Conservation (phyloP, 1,140 invertebrate genomes). For the Neomicropteryx cornuta region DNA sequence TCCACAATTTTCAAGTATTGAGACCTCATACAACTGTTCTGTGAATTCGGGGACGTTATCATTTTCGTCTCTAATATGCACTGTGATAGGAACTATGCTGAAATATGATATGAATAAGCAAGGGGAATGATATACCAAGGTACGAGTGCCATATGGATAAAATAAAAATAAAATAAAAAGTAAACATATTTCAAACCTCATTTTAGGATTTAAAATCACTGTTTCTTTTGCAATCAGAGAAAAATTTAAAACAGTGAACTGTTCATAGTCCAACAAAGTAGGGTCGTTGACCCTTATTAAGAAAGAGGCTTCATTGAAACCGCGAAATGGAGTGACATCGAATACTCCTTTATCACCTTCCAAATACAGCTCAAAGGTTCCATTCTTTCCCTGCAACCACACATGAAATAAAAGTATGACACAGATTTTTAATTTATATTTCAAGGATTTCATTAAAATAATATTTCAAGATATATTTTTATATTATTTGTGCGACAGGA, state of each 20-base stretch:
- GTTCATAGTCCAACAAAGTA: constrained; percentile 76
- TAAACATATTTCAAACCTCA: constrained; percentile 28
- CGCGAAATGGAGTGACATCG: constrained; percentile 77
- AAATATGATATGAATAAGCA: constrained; percentile 15
- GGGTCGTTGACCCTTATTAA: constrained; percentile 82
- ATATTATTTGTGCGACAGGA: neutral
- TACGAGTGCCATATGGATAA: neutral
- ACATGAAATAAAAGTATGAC: constrained; percentile 5
- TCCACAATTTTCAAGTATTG: constrained; percentile 71
- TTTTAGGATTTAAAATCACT: constrained; percentile 58
- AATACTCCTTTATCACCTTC: constrained; percentile 75
- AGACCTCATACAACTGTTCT: constrained; percentile 64
- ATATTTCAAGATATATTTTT: constrained; percentile 1
- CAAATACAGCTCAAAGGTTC: constrained; percentile 76
- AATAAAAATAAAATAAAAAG: neutral
- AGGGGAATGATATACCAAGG: neutral
- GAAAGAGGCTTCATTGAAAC: constrained; percentile 88
- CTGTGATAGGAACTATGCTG: constrained; percentile 71
- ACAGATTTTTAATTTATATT: neutral
- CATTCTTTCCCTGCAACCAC: constrained; percentile 71
- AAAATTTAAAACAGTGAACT: constrained; percentile 67
- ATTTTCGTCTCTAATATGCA: constrained; percentile 83
- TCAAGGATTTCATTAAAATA: no score
- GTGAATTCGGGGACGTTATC: constrained; percentile 90
- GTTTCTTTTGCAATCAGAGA: constrained; percentile 78